A percentile compares a stretch with the other conserved stretches of the same genome.
Conservation (phyloP, 2,888 invertebrate species). For the Taenaris catops region DNA sequence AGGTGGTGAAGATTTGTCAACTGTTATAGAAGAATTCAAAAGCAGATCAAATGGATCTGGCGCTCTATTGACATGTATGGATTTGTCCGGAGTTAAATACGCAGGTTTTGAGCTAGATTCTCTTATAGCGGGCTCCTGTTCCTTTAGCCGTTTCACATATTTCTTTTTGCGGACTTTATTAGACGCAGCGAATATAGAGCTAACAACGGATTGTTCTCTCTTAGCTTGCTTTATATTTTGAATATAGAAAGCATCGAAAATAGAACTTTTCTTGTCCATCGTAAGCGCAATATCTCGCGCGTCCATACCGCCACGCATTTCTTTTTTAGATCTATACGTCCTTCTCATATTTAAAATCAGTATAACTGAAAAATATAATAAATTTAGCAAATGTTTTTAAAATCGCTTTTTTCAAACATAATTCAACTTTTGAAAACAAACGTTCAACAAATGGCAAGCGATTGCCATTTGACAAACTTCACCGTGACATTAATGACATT, state of each 20-base stretch:
- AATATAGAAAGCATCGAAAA: conserved; percentile 66
- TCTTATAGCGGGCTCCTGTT: conserved; percentile 31
- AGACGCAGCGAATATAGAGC: conserved; percentile 39
- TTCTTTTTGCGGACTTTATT: conserved; percentile 62
- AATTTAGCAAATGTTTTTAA: neutral
- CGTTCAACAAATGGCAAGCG: conserved; percentile 10
- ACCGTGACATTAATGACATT: no score
- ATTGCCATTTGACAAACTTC: no score
- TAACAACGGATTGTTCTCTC: conserved; percentile 50
- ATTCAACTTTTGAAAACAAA: conserved; percentile 22
- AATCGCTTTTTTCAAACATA: neutral
- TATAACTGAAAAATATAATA: conserved; percentile 1
- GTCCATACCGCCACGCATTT: conserved; percentile 43
- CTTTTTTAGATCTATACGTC: conserved; percentile 63
- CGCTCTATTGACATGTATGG: conserved; percentile 58
- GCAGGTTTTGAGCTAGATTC: conserved; percentile 38
- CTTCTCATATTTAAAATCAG: conserved; percentile 42
- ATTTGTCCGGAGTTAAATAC: conserved; percentile 65
- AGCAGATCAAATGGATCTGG: conserved; percentile 62
- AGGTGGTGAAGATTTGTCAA: conserved; percentile 1
- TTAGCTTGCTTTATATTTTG: conserved; percentile 69
- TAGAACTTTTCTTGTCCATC: conserved; percentile 52
- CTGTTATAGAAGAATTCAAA: conserved; percentile 36
- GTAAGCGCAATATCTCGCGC: conserved; percentile 48
- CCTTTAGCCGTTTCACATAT: conserved; percentile 59